A percentile compares a stretch with the other conserved stretches of the same genome.
These are phyloP conservation scores for Hirundichthys speculiger DNA, from an alignment of 2,113 vertebrate species.

Conservation along the genomic window DNA sequence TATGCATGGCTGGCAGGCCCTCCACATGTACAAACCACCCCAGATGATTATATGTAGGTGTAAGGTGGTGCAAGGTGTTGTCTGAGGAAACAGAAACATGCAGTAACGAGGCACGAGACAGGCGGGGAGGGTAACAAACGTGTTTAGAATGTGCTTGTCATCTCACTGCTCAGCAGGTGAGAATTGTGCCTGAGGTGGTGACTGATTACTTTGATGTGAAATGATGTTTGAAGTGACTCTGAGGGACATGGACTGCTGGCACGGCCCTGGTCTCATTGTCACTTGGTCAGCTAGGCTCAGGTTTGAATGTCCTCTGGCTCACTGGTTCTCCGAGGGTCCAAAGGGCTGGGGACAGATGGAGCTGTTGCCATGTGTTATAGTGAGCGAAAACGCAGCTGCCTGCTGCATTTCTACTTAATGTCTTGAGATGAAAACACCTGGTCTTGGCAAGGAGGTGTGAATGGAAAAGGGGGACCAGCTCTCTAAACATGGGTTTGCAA, in stretches of 20 bases:
- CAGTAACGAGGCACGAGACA: slow-evolving; percentile 36
- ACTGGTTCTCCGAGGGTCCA: slow-evolving; percentile 8
- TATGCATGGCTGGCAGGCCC: slow-evolving; percentile 32
- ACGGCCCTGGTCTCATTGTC: slow-evolving; percentile 33
- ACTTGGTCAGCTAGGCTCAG: slow-evolving; percentile 29
- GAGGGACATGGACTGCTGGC: slow-evolving; percentile 51
- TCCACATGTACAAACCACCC: slow-evolving; percentile 28
- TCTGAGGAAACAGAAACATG: slow-evolving; percentile 35
- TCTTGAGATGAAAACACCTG: slow-evolving; percentile 46
- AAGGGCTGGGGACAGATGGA: slow-evolving; percentile 17
- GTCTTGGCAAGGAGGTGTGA: slow-evolving; percentile 69
- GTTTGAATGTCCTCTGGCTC: slow-evolving; percentile 24
- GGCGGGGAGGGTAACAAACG: slow-evolving; percentile 10
- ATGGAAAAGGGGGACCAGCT: slow-evolving; percentile 69
- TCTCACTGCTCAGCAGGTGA: slow-evolving; percentile 73
- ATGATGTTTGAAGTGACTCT: slow-evolving; percentile 68
- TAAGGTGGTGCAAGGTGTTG: slow-evolving; percentile 28
- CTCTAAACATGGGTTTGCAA: slow-evolving; percentile 27
- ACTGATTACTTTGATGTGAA: slow-evolving; percentile 79
- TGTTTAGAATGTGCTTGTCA: slow-evolving; percentile 25
- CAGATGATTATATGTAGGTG: slow-evolving; percentile 59
- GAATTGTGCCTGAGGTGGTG: slow-evolving; percentile 70
- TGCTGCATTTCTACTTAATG: slow-evolving; percentile 57
- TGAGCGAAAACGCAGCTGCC: slow-evolving; percentile 62
- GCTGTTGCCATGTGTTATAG: slow-evolving; percentile 29